Evolutionary conservation across 2,888 invertebrate species (phyloP).

Genomic region (Megaustenia siamemsis): DNA sequence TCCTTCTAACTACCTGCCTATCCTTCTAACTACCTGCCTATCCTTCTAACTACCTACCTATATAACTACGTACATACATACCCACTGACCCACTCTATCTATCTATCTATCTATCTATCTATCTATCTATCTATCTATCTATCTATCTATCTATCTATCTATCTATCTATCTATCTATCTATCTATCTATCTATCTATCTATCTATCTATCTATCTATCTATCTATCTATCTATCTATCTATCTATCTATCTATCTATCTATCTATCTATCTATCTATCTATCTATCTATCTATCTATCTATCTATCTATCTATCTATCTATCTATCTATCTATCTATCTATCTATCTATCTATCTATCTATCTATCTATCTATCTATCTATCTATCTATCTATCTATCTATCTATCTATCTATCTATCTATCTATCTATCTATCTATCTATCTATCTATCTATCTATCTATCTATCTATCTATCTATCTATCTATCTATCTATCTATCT

Average conservation of each 20-base stretch:
- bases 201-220: constrained; percentile 22
- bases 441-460: constrained; percentile 9
- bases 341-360: not conserved
- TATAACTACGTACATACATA: no score
- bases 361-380: not conserved
- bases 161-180: constrained; percentile 22
- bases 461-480: constrained; percentile 9
- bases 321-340: no score
- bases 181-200: constrained; percentile 22
- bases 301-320: no score
- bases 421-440: constrained; percentile 9
- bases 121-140: no score
- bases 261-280: no score
- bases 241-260: not conserved
- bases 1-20: no score
- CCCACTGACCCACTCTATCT: no score
- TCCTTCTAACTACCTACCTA: no score
- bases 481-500: constrained; percentile 9
- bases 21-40: no score
- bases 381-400: not conserved
- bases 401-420: not conserved
- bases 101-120: no score
- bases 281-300: no score
- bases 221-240: constrained; percentile 22
- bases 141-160: constrained; percentile 22